Base-by-base conservation (phyloP, 35 echinoderm and acorn worm species). In the Antedon bifida region DNA sequence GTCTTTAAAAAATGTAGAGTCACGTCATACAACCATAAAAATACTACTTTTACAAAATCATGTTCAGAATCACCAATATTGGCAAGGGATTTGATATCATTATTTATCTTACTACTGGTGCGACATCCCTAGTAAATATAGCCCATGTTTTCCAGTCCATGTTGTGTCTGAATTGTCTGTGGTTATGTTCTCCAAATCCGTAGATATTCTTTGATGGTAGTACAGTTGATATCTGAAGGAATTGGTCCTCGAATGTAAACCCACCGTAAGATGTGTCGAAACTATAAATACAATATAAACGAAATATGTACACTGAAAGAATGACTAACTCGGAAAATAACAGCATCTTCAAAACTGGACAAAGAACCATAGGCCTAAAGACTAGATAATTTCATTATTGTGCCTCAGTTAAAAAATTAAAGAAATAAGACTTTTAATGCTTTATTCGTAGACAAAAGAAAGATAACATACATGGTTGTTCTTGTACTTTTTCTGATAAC, bases 111-210 rank as follows among this genome's bases (percentile, higher is more conserved):
- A 97, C 94, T 21, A 97, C 77, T 8, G 94, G 94, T 0, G 94
- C 90, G 0, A 97, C 88, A 36, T 97, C 94, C 30, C 94, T 42
- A 29, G 94, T 86, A 74, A 97, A 97, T 17, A 92, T 92, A 32
- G 86, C 82, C 94, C 94, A 97, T 29, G 87, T 90, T 79, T 97
- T 97, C 87, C 88, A 97, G 75, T 92, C 85, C n/a, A 99, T 31
- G 74, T 99, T 85, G 75, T 93, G 95, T 17, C 82, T 55, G 33
- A 88, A 93, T 30, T 88, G 85, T 33, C 83, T 74, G 38, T 99
- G 95, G 33, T 90, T 93, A 77, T 99, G 95, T 35, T 99, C 95
- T 16, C 95, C 95, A 26, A 99, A 90, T 0, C 95, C 95, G 32
- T 99, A 99, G 26, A 99, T 38, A 35, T 99, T 81, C 21, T 82